phyloP scores from a whole-genome alignment of 2,888 invertebrate species.

The Linnaemya vulpina region DNA sequence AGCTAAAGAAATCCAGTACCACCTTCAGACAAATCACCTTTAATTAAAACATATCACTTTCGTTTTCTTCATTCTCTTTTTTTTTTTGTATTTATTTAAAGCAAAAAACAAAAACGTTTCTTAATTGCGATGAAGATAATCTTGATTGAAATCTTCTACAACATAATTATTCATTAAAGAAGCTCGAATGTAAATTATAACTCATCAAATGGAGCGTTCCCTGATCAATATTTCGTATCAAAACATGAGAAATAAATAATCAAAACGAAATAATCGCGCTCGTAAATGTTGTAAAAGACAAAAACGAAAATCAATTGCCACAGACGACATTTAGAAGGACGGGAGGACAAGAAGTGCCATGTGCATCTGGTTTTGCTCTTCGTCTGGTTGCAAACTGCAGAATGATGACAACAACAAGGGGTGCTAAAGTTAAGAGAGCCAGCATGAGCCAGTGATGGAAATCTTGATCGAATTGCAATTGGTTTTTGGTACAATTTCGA shows the following conservation, averaged over 20 bases:
- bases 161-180: constrained; percentile 71
- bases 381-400: constrained; percentile 29
- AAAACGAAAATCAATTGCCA: constrained; percentile 19
- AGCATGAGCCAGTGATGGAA: no score
- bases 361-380: constrained; percentile 61
- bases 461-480: no score
- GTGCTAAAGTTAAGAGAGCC: constrained; percentile 19
- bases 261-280: constrained; percentile 40
- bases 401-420: constrained; percentile 37
- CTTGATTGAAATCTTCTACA: constrained; percentile 62
- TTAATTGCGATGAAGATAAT: constrained; percentile 49
- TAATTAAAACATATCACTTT: neutral
- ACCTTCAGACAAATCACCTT: no score
- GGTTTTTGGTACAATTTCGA: no score
- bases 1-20: neutral
- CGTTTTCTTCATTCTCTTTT: neutral
- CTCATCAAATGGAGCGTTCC: constrained; percentile 65
- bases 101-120: neutral
- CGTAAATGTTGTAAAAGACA: neutral
- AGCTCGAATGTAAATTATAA: constrained; percentile 65
- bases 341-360: constrained; percentile 44
- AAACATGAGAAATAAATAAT: constrained; percentile 29
- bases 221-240: constrained; percentile 62
- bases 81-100: neutral
- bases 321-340: neutral